These are phyloP conservation scores for Riptortus pedestris DNA, from an alignment of 1,140 invertebrate species.

Conservation along the genomic window DNA sequence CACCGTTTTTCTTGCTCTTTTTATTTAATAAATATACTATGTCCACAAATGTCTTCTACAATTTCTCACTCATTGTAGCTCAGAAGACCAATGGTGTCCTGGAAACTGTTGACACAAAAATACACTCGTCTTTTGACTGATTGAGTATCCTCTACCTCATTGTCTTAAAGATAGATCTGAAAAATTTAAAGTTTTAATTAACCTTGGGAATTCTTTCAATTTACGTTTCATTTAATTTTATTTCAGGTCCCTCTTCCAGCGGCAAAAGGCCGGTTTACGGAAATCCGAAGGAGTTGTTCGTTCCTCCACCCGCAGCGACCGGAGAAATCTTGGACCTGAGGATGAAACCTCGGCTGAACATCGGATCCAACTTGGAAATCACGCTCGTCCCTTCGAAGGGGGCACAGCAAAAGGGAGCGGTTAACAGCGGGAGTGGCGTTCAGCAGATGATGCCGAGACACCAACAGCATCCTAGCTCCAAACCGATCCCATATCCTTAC, in stretches of 20 bases:
- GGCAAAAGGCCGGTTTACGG: slow-evolving; percentile 45
- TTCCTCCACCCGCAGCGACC: slow-evolving; percentile 30
- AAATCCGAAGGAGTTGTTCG: slow-evolving; percentile 52
- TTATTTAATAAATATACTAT: too few relatives aligned
- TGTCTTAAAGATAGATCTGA: too few relatives aligned
- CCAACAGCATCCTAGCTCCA: neutral
- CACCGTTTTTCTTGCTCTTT: too few relatives aligned
- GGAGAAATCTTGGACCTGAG: slow-evolving; percentile 33
- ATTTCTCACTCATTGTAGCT: too few relatives aligned
- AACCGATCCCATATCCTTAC: slow-evolving; percentile 34
- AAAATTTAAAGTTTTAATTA: too few relatives aligned
- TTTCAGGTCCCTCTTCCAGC: slow-evolving; percentile 1
- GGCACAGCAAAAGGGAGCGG: neutral
- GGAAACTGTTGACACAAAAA: too few relatives aligned
- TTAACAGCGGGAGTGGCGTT: neutral
- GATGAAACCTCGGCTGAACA: slow-evolving; percentile 35
- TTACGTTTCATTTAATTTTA: too few relatives aligned
- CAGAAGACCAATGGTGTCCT: too few relatives aligned
- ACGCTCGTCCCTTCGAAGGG: slow-evolving; percentile 40
- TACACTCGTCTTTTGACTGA: too few relatives aligned
- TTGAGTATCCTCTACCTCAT: too few relatives aligned
- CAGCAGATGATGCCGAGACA: neutral
- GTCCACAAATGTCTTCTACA: too few relatives aligned
- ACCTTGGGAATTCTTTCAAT: too few relatives aligned
- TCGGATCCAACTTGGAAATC: slow-evolving; percentile 49